Conservation (phyloP, 2,113 vertebrate species). For the Aegithalos caudatus region DNA sequence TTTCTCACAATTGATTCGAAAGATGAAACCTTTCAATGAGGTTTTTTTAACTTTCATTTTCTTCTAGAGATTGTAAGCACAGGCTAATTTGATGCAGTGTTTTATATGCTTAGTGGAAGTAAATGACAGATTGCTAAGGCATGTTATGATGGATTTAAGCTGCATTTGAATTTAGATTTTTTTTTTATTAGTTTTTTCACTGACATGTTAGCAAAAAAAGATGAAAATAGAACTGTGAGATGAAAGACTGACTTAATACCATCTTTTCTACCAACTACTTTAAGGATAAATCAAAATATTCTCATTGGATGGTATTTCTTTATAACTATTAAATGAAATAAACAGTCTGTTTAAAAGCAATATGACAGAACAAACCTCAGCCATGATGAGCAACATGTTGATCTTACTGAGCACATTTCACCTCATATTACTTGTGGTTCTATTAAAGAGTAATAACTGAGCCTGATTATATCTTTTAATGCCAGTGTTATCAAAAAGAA, state of each 20-base stretch:
- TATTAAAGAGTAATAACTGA: neutral
- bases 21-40: neutral
- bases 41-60: neutral
- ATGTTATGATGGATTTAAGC: neutral
- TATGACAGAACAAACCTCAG: neutral
- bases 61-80: neutral
- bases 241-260: neutral
- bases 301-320: neutral
- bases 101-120: neutral
- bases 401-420: neutral
- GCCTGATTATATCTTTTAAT: slow-evolving; percentile 15
- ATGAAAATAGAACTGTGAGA: neutral
- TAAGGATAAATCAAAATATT: slow-evolving; percentile 12
- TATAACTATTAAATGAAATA: slow-evolving; percentile 26
- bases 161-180: neutral
- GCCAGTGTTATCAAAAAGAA: slow-evolving; percentile 1
- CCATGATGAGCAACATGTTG: neutral
- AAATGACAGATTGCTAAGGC: neutral
- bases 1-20: neutral
- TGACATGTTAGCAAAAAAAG: neutral
- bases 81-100: neutral
- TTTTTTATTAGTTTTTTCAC: neutral
- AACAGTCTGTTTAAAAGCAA: neutral
- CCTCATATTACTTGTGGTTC: neutral
- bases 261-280: neutral